Percentiles rank a stretch among this genome's conserved stretches.
Evolutionary conservation across 2,888 invertebrate genomes (phyloP).

Genomic region (Epistrophella euchroma): DNA sequence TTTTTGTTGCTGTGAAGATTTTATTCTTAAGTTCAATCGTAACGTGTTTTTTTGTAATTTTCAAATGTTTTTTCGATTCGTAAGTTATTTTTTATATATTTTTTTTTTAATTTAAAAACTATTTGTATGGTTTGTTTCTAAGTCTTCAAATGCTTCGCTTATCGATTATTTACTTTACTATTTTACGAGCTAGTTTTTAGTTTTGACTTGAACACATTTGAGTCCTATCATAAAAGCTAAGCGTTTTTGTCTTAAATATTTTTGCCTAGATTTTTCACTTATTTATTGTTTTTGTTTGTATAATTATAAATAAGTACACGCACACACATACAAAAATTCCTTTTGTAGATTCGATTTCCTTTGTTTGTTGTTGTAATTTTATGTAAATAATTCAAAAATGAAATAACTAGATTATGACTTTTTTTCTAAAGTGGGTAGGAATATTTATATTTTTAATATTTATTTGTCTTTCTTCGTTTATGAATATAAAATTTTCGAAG

Average conservation of each 20-base stretch:
- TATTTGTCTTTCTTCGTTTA: constrained; percentile 50
- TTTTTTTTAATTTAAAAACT: constrained; percentile 14
- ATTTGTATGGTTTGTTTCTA: constrained; percentile 33
- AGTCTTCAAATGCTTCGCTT: constrained; percentile 27
- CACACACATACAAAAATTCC: constrained; percentile 46
- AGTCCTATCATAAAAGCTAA: constrained; percentile 23
- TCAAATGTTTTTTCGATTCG: constrained; percentile 1
- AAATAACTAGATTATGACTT: background rate
- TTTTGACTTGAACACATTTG: constrained; percentile 56
- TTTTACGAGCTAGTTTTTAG: constrained; percentile 40
- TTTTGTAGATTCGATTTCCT: constrained; percentile 6
- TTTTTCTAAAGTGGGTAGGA: constrained; percentile 40
- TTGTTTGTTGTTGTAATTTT: background rate
- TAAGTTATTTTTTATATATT: background rate
- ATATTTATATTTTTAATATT: background rate
- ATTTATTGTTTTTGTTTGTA: constrained; percentile 27
- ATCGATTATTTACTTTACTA: constrained; percentile 3
- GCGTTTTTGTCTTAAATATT: constrained; percentile 10
- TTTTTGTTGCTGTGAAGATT: constrained; percentile 25
- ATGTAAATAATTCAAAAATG: constrained; percentile 18
- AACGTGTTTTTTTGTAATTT: background rate
- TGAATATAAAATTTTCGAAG: constrained; percentile 71
- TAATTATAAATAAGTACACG: constrained; percentile 61
- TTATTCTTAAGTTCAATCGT: background rate
- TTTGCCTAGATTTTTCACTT: constrained; percentile 27